Conservation (phyloP, 2,113 vertebrate species). For the Entosphenus tridentatus region DNA sequence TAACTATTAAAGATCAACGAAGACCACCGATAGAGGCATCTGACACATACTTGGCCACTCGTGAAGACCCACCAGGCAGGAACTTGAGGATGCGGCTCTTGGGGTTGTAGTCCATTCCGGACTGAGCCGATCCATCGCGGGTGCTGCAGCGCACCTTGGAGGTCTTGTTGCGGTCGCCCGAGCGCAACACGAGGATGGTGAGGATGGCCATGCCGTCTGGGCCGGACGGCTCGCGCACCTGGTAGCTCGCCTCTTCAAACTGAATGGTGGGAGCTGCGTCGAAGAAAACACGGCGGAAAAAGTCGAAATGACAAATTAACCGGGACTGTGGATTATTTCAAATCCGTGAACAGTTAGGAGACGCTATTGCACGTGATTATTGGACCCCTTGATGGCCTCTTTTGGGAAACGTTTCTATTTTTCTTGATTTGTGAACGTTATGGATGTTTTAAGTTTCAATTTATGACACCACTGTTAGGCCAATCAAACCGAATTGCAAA, state of each 20-base stretch:
- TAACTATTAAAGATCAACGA: too few relatives aligned
- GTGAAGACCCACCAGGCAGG: conserved; percentile 39
- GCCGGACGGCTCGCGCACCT: conserved; percentile 60
- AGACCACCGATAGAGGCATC: too few relatives aligned
- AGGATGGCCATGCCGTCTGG: conserved; percentile 48
- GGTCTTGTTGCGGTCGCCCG: conserved; percentile 67
- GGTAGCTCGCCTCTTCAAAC: conserved; percentile 59
- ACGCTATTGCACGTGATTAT: background rate
- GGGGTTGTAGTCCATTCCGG: conserved; percentile 83
- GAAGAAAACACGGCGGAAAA: background rate
- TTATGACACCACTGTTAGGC: background rate
- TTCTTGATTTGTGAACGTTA: too few relatives aligned
- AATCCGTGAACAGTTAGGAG: background rate
- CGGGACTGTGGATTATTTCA: background rate
- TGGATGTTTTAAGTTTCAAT: background rate
- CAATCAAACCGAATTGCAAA: background rate
- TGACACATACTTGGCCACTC: too few relatives aligned
- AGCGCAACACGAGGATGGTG: conserved; percentile 49
- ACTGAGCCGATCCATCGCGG: conserved; percentile 79
- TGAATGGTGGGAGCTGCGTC: conserved; percentile 47
- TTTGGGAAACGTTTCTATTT: too few relatives aligned
- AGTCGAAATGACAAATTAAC: background rate
- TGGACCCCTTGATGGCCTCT: too few relatives aligned
- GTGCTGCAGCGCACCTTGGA: conserved; percentile 90
- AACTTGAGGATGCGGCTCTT: conserved; percentile 76